Evolutionary conservation across 2,888 invertebrate species (phyloP), one percentile per base, ranked within the genome.

Genomic region (Thelaira solivaga): DNA sequence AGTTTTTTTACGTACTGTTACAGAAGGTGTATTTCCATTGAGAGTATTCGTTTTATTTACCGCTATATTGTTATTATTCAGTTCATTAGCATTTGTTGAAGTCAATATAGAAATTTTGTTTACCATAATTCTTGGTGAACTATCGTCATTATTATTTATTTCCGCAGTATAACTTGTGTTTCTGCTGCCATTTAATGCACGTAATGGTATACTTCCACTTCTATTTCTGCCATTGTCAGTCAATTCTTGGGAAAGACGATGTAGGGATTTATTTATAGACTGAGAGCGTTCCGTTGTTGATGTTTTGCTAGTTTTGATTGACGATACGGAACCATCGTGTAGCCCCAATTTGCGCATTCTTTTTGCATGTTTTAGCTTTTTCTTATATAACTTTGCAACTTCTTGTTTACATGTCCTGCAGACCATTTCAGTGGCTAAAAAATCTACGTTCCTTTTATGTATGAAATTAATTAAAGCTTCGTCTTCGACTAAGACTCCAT

Each of bases 401-500:
- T 51, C 39, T 4, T 6, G 20, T 20, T 69, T 69, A 36, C 78
- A 78, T 2, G 11, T 26, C 5, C 34, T 22, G 10, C 78, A 78
- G 1, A 78, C 43, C 11, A 69, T 26, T 34, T 69, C 51, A 8
- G 4, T 43, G 1, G 59, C 18, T n/a, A 64, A 29, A 43, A 78
- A 78, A 16, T 74, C 74, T 1, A 22, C 0, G 45, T 53, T 49
- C 2, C 36, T 45, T 61, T 74, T 78, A 6, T 36, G 34, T 31
- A 78, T 78, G n/a, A 74, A 78, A 0, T 34, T 41, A 0, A 74
- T 26, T 3, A 69, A 2, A 0, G 13, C 24, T 8, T 36, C 45
- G 11, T 69, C 45, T 3, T 73, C 43, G 1, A 78, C 41, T 31
- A 74, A 20, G 7, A 64, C 45, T 0, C 78, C 78, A 16, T 74